Evolutionary conservation across 2,797 vertebrate species (phyloP).

Genomic region (Microctenopoma stevenorrisi): DNA sequence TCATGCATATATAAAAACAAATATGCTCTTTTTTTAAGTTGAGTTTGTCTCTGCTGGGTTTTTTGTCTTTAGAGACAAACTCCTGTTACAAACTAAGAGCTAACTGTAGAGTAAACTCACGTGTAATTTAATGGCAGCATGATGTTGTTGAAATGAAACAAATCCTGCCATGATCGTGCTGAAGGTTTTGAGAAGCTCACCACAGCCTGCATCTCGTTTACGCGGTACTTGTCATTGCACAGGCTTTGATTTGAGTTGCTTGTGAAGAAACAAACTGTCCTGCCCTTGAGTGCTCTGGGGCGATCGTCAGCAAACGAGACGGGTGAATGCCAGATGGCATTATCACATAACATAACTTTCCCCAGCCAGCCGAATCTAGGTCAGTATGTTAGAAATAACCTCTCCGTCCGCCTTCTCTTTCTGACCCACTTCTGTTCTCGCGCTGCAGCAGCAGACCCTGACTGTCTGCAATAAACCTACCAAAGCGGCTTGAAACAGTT

Average conservation of each 20-base stretch:
- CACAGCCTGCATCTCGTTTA: not conserved
- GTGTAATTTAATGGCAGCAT: too few relatives aligned
- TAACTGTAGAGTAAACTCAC: too few relatives aligned
- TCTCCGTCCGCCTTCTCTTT: constrained; percentile 5
- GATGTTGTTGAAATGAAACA: too few relatives aligned
- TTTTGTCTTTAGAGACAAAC: too few relatives aligned
- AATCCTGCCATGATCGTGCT: not conserved
- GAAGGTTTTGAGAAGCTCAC: not conserved
- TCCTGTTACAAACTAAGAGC: not conserved
- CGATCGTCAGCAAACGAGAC: not conserved
- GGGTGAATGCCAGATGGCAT: constrained; percentile 14
- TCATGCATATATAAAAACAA: not conserved
- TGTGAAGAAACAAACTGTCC: not conserved
- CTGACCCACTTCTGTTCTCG: constrained; percentile 61
- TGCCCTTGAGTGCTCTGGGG: not conserved
- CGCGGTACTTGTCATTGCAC: too few relatives aligned
- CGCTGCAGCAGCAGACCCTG: constrained; percentile 19
- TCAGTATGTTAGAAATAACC: constrained; percentile 65
- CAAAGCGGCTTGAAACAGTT: constrained; percentile 25
- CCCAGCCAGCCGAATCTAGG: constrained; percentile 41
- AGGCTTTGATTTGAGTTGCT: not conserved
- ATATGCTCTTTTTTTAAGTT: not conserved
- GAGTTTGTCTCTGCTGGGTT: not conserved
- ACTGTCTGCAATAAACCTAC: constrained; percentile 33
- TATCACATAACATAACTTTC: constrained; percentile 21